Evolutionary conservation across 23 tunicate genomes (phyloP).

Genomic region (Aplidium turbinatum): DNA sequence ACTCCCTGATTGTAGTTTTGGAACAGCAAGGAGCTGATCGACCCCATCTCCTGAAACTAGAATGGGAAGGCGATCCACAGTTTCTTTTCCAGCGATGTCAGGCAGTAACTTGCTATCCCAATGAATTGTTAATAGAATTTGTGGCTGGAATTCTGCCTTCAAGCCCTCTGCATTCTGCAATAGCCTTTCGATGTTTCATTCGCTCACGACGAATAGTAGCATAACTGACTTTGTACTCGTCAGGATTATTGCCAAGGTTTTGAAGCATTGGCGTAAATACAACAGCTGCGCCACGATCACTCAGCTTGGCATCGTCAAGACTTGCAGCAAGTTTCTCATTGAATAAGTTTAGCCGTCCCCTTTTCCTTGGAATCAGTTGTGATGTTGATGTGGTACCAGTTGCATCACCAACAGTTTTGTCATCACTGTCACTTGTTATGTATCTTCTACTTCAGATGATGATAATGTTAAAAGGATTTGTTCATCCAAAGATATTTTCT

Average conservation of each 20-base stretch:
- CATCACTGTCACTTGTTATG: neutral
- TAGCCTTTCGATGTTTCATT: too few relatives aligned
- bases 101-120: slow-evolving; percentile 17
- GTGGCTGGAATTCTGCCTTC: slow-evolving; percentile 11
- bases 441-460: neutral
- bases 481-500: neutral
- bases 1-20: neutral
- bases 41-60: slow-evolving; percentile 19
- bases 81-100: slow-evolving; percentile 7
- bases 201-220: too few relatives aligned
- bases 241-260: neutral
- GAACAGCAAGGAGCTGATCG: slow-evolving; percentile 10
- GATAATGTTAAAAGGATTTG: neutral
- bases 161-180: too few relatives aligned
- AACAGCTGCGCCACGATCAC: slow-evolving; percentile 5
- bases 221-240: neutral
- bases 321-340: too few relatives aligned
- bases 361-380: too few relatives aligned
- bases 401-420: neutral
- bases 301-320: neutral
- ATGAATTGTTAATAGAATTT: slow-evolving; percentile 8
- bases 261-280: neutral
- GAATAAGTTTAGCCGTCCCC: too few relatives aligned
- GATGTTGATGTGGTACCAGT: neutral
- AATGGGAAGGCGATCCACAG: neutral